Evolutionary conservation across 2,797 vertebrate genomes (phyloP).

Genomic region (Acrossocheilus wenchowensis): DNA sequence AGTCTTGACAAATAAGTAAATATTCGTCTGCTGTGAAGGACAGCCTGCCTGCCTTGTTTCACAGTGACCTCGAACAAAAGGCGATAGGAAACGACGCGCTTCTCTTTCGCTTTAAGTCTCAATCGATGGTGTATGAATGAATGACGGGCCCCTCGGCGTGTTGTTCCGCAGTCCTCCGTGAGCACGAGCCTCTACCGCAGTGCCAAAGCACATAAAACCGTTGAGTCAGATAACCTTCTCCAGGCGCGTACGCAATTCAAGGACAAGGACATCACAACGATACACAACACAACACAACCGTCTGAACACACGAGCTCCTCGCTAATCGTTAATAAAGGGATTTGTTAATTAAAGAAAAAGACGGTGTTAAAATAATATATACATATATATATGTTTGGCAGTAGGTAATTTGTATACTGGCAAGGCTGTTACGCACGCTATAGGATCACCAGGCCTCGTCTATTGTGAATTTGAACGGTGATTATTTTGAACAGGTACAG

Average conservation of each 20-base stretch:
- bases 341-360: not conserved
- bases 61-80: slow-evolving; percentile 34
- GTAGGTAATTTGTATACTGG: not conserved
- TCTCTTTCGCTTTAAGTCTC: slow-evolving; percentile 14
- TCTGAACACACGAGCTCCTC: slow-evolving; percentile 22
- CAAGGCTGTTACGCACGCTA: not conserved
- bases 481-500: not conserved
- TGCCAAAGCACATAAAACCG: slow-evolving; percentile 82
- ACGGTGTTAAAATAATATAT: too few relatives aligned
- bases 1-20: not conserved
- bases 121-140: slow-evolving; percentile 8
- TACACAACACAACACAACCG: slow-evolving; percentile 52
- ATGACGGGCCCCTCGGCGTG: slow-evolving; percentile 63
- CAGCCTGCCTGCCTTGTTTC: not conserved
- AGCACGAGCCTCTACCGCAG: slow-evolving; percentile 76
- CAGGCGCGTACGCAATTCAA: slow-evolving; percentile 80
- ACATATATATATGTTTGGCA: too few relatives aligned
- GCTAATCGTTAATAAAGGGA: not conserved
- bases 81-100: not conserved
- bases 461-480: not conserved
- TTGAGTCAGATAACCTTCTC: slow-evolving; percentile 85
- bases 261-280: slow-evolving; percentile 78
- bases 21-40: not conserved
- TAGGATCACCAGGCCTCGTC: not conserved
- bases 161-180: slow-evolving; percentile 77